A percentile compares a stretch with the other conserved stretches of the same genome.
These are phyloP conservation scores for Lepidotrigona ventralis DNA, from an alignment of 1,140 invertebrate species.

Conservation along the genomic window DNA sequence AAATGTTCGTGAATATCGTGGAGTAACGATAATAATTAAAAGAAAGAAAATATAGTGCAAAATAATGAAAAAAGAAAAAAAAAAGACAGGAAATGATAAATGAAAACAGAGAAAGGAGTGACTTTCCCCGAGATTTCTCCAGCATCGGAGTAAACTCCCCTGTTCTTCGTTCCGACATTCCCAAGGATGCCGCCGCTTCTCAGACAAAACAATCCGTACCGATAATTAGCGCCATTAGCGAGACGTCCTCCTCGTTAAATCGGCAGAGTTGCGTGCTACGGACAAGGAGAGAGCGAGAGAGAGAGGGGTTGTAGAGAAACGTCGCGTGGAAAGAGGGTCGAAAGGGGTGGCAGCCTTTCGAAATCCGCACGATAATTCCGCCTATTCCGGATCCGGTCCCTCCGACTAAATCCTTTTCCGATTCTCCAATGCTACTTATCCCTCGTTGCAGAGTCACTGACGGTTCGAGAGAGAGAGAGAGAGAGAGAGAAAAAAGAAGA, in stretches of 20 bases:
- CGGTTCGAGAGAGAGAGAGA: not conserved
- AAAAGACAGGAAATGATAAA: not conserved
- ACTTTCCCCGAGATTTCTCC: not conserved
- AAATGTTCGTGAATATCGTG: not conserved
- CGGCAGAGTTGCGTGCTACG: conserved; percentile 4
- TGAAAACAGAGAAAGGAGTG: not conserved
- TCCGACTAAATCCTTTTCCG: conserved; percentile 53
- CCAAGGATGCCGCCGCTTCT: not conserved
- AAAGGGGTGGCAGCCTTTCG: conserved; percentile 24
- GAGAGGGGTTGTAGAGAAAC: not conserved
- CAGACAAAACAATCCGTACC: conserved; percentile 33
- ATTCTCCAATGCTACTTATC: conserved; percentile 58
- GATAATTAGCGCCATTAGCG: conserved; percentile 47
- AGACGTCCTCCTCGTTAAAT: conserved; percentile 20
- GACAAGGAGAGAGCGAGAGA: not conserved
- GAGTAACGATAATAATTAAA: not conserved
- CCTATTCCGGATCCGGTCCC: conserved; percentile 10
- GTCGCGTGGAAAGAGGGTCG: conserved; percentile 5
- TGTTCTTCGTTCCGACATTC: not conserved
- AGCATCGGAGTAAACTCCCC: not conserved
- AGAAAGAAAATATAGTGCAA: not conserved
- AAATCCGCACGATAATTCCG: conserved; percentile 58
- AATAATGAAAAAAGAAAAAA: not conserved
- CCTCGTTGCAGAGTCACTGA: conserved; percentile 27
- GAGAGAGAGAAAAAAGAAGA: too few relatives aligned